Evolutionary conservation across 2,113 vertebrate genomes (phyloP), one percentile per base, ranked within the genome.

Genomic region (Sitta europaea): DNA sequence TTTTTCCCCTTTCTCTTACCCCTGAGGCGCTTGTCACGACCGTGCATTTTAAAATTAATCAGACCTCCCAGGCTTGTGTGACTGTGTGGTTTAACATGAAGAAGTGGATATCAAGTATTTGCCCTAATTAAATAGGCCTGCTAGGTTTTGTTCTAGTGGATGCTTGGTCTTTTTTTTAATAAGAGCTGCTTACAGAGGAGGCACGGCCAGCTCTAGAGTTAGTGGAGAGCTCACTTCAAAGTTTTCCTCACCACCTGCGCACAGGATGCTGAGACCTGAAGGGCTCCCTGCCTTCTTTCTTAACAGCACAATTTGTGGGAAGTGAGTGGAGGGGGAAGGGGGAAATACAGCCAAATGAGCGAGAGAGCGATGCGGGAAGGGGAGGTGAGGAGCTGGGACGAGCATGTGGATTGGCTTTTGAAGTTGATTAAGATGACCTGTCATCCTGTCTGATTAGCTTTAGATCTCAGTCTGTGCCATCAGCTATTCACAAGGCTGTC

Each of bases 21-120:
- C 97, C 92, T 10, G 61, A 97, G 98, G 96, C 94, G 28, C 96
- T 98, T 97, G 98, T 97, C 98, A 98, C 23, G 92, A 97, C 97
- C 83, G 38, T 97, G 98, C 98, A 97, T 98, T 98, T 98, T 98
- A 97, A 98, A 98, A 98, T 98, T 97, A 98, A 98, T 98, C 98
- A 98, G 98, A 97, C 97, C 96, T 98, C 96, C 96, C 93, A 94
- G 97, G 96, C 97, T 97, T 75, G 53, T 92, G 94, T 85, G 95
- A 82, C 95, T 97, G 96, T 97, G 95, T 96, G 97, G 97, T 98
- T 97, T 98, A 97, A 97, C 96, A 71, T 73, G 95, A 96, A 97
- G 95, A 98, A 98, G 98, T 98, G 97, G 97, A 63, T 98, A 97
- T 98, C 97, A 92, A 97, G 97, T 96, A 65, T 97, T 98, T 97